Conservation (phyloP, 2,797 vertebrate genomes). For the Mastacembelus armatus region DNA sequence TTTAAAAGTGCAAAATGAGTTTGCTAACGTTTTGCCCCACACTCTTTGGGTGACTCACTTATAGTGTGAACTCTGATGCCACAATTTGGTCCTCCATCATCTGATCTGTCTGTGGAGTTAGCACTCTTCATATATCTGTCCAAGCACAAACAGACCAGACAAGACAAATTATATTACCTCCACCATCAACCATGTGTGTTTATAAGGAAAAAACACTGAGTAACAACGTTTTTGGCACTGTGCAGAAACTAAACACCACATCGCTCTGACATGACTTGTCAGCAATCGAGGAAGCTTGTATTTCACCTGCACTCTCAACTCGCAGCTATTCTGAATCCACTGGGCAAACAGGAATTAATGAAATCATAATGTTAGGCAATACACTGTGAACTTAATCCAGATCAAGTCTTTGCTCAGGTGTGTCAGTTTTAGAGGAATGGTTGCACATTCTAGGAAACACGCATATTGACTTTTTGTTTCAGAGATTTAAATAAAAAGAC, state of each 20-base stretch:
- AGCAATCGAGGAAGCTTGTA: constrained; percentile 34
- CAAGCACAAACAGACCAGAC: constrained; percentile 50
- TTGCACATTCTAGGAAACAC: not conserved
- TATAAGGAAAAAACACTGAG: constrained; percentile 26
- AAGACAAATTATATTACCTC: constrained; percentile 52
- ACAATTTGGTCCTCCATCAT: constrained; percentile 52
- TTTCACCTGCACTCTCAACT: constrained; percentile 55
- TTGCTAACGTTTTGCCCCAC: not conserved
- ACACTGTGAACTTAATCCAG: not conserved
- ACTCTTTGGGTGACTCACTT: constrained; percentile 30
- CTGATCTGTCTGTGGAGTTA: constrained; percentile 55
- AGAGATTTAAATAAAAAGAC: not conserved
- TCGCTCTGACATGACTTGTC: constrained; percentile 66
- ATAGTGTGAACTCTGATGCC: constrained; percentile 39
- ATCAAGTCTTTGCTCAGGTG: not conserved
- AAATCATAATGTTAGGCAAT: constrained; percentile 32
- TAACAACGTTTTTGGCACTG: constrained; percentile 55
- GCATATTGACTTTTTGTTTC: not conserved
- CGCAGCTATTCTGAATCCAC: constrained; percentile 18
- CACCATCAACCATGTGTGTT: constrained; percentile 24
- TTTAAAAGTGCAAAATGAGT: not conserved
- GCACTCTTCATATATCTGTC: constrained; percentile 69
- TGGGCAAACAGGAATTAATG: constrained; percentile 25
- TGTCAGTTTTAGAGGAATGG: not conserved
- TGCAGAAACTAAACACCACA: constrained; percentile 37